These are phyloP conservation scores for Aphidius gifuensis DNA, from an alignment of 1,140 invertebrate species.

Conservation along the genomic window DNA sequence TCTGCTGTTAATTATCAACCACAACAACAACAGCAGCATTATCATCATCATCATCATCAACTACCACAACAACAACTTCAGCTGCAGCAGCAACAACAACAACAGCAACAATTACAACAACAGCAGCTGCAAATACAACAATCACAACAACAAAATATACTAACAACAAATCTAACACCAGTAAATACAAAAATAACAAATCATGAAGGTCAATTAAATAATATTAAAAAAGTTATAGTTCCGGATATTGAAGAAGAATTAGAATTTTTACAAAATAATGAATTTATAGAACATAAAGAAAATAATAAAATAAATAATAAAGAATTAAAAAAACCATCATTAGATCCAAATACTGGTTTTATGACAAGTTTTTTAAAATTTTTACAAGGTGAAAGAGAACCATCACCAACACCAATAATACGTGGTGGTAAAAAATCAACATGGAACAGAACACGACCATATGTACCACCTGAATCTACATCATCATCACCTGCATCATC, in stretches of 20 bases:
- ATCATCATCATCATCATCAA: too few relatives aligned
- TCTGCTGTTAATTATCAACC: conserved; percentile 54
- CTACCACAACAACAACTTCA: too few relatives aligned
- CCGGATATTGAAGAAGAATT: conserved; percentile 83
- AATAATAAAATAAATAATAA: conserved; percentile 30
- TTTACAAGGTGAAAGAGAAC: conserved; percentile 75
- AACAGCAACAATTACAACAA: too few relatives aligned
- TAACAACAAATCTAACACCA: conserved; percentile 32
- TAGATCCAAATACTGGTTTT: conserved; percentile 69
- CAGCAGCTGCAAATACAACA: too few relatives aligned
- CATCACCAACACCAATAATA: conserved; percentile 69
- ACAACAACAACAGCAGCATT: too few relatives aligned
- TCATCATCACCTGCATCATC: conserved; percentile 28
- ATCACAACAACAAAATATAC: not conserved
- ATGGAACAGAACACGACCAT: conserved; percentile 59
- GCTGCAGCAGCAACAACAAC: too few relatives aligned
- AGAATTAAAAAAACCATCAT: conserved; percentile 56
- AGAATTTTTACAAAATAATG: conserved; percentile 62
- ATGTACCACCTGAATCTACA: conserved; percentile 39
- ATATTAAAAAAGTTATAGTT: conserved; percentile 67
- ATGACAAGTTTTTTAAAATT: conserved; percentile 84
- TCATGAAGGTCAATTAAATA: conserved; percentile 61
- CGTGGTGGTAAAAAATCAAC: conserved; percentile 64
- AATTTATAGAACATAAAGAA: conserved; percentile 25
- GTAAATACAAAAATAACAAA: conserved; percentile 32